phyloP scores from a whole-genome alignment of 2,888 invertebrate species.

The Melipona beecheii region DNA sequence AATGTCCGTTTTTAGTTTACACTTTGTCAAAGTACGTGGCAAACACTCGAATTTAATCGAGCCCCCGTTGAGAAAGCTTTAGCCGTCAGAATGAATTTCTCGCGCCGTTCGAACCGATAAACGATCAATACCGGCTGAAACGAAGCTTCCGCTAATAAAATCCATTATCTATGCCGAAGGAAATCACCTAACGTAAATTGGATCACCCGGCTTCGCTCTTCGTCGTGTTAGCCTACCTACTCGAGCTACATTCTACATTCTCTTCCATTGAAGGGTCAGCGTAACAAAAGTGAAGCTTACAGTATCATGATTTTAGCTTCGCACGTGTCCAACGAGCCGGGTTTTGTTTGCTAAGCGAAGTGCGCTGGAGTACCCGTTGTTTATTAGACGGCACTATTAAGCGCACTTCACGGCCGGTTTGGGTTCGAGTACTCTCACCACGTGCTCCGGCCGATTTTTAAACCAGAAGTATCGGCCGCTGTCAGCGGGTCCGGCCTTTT shows the following conservation, averaged over 20 bases:
- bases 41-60: conserved; percentile 1
- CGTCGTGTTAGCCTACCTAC: conserved; percentile 46
- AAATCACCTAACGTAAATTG: conserved; percentile 55
- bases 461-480: conserved; percentile 52
- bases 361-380: conserved; percentile 76
- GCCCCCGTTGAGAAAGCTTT: background rate
- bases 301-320: conserved; percentile 83
- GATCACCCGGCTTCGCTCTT: conserved; percentile 39
- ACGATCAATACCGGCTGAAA: conserved; percentile 48
- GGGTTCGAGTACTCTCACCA: conserved; percentile 55
- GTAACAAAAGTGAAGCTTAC: conserved; percentile 78
- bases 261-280: conserved; percentile 54
- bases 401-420: conserved; percentile 66
- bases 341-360: conserved; percentile 80
- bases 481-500: conserved; percentile 48
- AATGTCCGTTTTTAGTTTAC: background rate
- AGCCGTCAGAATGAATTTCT: conserved; percentile 21
- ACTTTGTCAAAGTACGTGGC: background rate
- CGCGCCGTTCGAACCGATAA: conserved; percentile 27
- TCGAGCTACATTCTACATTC: conserved; percentile 70
- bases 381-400: conserved; percentile 76
- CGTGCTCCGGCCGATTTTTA: conserved; percentile 55
- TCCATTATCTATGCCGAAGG: conserved; percentile 49
- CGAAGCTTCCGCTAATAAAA: conserved; percentile 54
- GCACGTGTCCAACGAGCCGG: conserved; percentile 79